Base-by-base conservation (phyloP, 2,113 vertebrate genomes). In the Ploceus nigricollis region DNA sequence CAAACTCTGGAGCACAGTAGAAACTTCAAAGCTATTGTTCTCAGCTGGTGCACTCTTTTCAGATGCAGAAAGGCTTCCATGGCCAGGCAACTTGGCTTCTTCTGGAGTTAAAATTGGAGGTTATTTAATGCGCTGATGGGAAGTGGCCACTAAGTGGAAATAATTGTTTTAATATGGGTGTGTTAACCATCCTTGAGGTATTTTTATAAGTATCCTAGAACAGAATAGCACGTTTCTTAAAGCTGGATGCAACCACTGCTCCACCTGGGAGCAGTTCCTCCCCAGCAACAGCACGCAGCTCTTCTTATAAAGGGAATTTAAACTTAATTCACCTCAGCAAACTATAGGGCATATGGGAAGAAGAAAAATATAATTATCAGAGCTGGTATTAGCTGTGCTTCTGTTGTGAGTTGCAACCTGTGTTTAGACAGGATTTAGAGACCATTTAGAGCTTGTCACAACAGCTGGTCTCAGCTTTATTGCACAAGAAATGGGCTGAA, bases 381-480 rank as follows among this genome's bases (percentile, higher is more conserved):
- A 71, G 61, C 23, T 92, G 56, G 69, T 75, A 81, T 92, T 92
- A 95, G 56, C 47, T 70, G 45, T 56, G 64, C 88, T 91, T 87
- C 51, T 65, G 81, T 79, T 75, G 77, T 48, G 73, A 82, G 73
- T 57, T 92, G 37, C 81, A 84, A 5, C 89, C 82, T 81, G 40
- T 91, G n/a, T 96, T 96, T 94, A 91, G 93, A 42, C 61, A 93
- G 87, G 93, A 89, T 95, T 96, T 91, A 75, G 89, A 93, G 87
- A 66, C 65, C 65, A 30, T 87, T 91, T 96, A 71, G 80, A 93
- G 50, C 76, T 68, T 88, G 57, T 63, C 63, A 63, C 82, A 94
- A 37, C 79, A 91, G 71, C 82, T 71, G 47, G 35, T 92, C 91
- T 84, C 70, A 44, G 79, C 37, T 94, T 95, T 83, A 84, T 53